Base-by-base conservation (phyloP, 1,140 invertebrate genomes). In the Lasaia peninsularis region DNA sequence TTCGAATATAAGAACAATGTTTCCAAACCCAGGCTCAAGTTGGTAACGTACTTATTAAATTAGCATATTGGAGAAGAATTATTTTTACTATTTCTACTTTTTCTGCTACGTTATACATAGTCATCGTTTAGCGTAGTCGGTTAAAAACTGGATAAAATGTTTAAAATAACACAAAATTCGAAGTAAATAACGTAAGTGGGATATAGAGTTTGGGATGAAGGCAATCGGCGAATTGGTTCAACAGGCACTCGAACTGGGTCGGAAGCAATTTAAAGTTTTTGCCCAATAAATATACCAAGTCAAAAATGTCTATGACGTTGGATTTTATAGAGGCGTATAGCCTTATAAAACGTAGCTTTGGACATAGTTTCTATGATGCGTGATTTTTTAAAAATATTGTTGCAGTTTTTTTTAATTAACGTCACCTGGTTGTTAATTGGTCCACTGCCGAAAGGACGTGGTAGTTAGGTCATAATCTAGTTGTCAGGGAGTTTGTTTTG, bases 241-340 rank as follows among this genome's bases (percentile, higher is more conserved):
- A 78, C 78, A 77, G 77, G 58, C 68, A 68, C 60, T 73, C 65
- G 54, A 85, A 85, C 72, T 85, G 71, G 80, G 80, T 80, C 78
- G 71, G 63, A 81, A 73, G 75, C 75, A 85, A 85, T 85, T 85
- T 83, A 85, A 85, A 85, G 78, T 85, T 85, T 83, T 80, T 78
- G 57, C 67, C 71, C 69, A 80, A 85, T 81, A 84, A 81, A 81
- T 85, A 80, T 67, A 67, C 66, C 69, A 73, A 81, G 71, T 80
- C 77, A 82, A 80, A 79, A 82, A 79, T 73, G 63, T 62, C 56
- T 52, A 58, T 56, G 68, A 67, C 62, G 63, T 57, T 66, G 58
- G 21, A 44, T 72, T 37, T 67, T 59, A 69, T 72, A 57, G 52
- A 56, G 59, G 71, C 52, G 62, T 44, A 55, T 16, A 48, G 4